A percentile compares a stretch with the other conserved stretches of the same genome.
Evolutionary conservation across 2,888 invertebrate species (phyloP).

Genomic region (Lycaena phlaeas): DNA sequence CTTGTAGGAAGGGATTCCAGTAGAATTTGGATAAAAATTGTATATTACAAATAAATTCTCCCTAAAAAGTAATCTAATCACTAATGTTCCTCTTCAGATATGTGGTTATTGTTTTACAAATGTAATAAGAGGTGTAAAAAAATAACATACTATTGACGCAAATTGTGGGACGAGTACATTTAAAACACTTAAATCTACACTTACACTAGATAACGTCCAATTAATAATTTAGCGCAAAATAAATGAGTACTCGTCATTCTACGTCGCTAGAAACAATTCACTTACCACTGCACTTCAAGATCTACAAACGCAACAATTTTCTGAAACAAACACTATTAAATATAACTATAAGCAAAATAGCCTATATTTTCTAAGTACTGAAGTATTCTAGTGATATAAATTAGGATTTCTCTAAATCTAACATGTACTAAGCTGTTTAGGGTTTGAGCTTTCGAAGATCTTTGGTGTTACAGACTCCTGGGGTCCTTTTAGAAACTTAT

Average conservation of each 20-base stretch:
- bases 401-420: background rate
- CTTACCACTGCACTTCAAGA: constrained; percentile 11
- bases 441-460: no score
- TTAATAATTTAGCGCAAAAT: constrained; percentile 54
- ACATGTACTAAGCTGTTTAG: no score
- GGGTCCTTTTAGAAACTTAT: no score
- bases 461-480: no score
- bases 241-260: constrained; percentile 62
- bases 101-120: constrained; percentile 3
- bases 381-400: background rate
- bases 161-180: constrained; percentile 45
- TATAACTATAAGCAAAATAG: constrained; percentile 1
- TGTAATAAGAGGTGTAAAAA: background rate
- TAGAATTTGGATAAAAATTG: no score
- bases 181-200: constrained; percentile 34
- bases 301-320: background rate
- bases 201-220: constrained; percentile 48
- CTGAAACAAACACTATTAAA: background rate
- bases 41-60: no score
- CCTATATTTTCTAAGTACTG: background rate
- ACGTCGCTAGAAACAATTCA: constrained; percentile 29
- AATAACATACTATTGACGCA: no score
- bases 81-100: constrained; percentile 1
- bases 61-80: background rate
- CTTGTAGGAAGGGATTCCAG: background rate